phyloP scores from a whole-genome alignment of 2,113 vertebrate genomes.

The Tragelaphus imberbis region DNA sequence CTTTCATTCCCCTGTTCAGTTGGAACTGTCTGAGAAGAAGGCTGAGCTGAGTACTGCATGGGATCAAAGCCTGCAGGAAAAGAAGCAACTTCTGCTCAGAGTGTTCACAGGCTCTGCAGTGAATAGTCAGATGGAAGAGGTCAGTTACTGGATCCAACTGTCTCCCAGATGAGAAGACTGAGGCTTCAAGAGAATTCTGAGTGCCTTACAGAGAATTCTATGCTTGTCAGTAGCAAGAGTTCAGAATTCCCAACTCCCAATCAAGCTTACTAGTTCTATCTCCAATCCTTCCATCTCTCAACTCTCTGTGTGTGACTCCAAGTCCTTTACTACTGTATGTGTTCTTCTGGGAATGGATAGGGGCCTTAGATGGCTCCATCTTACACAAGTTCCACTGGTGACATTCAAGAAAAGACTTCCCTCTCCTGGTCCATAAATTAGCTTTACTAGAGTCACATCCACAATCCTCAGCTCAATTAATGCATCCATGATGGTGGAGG shows the following conservation, averaged over 20 bases:
- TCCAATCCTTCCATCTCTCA: not conserved
- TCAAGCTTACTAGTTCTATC: not conserved
- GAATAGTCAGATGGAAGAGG: not conserved
- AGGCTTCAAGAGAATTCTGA: not conserved
- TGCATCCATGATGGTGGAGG: no score
- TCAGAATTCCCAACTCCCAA: not conserved
- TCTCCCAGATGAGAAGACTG: not conserved
- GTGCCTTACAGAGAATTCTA: not conserved
- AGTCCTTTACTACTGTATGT: not conserved
- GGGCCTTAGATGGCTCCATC: not conserved
- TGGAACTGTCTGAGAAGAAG: not conserved
- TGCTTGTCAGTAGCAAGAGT: not conserved
- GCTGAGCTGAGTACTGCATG: accelerated
- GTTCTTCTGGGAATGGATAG: not conserved
- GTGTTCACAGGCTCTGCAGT: not conserved
- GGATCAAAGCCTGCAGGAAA: not conserved
- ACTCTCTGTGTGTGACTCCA: not conserved
- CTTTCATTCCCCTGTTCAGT: not conserved
- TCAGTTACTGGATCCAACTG: not conserved
- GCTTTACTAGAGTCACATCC: not conserved
- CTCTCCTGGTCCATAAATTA: not conserved
- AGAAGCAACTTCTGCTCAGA: not conserved
- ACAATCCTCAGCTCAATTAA: not conserved
- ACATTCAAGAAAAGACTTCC: not conserved
- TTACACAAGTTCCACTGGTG: not conserved